phyloP scores from a whole-genome alignment of 2,888 invertebrate genomes.

The Drosophila greeni region DNA sequence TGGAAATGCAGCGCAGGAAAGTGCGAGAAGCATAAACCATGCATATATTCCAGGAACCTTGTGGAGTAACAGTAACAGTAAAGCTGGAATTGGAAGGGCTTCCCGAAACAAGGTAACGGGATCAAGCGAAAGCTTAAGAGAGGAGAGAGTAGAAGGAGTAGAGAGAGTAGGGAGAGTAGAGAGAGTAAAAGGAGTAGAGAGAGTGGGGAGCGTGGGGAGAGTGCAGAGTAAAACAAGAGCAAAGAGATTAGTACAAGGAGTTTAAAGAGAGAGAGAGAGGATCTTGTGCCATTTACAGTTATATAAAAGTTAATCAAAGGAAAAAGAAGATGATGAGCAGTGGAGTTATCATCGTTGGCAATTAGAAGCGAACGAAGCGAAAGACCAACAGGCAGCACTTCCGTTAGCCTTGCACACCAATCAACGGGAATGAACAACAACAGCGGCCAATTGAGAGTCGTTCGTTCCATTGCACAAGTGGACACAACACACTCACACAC shows the following conservation, averaged over 20 bases:
- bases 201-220: background rate
- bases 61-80: constrained; percentile 15
- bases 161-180: background rate
- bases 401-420: constrained; percentile 76
- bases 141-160: background rate
- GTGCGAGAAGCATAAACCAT: constrained; percentile 6
- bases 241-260: background rate
- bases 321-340: constrained; percentile 6
- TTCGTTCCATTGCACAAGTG: constrained; percentile 11
- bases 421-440: constrained; percentile 50
- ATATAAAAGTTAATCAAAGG: constrained; percentile 66
- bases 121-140: constrained; percentile 6
- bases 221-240: background rate
- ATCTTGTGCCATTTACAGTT: constrained; percentile 29
- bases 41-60: constrained; percentile 1
- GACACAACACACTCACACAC: constrained; percentile 7
- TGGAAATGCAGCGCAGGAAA: constrained; percentile 33
- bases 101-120: constrained; percentile 16
- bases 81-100: constrained; percentile 16
- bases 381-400: constrained; percentile 51
- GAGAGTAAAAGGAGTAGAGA: background rate
- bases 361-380: constrained; percentile 31
- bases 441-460: constrained; percentile 52
- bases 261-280: background rate
- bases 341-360: constrained; percentile 16